Conservation (phyloP, 2,888 invertebrate species). For the Eubasilissa splendida region DNA sequence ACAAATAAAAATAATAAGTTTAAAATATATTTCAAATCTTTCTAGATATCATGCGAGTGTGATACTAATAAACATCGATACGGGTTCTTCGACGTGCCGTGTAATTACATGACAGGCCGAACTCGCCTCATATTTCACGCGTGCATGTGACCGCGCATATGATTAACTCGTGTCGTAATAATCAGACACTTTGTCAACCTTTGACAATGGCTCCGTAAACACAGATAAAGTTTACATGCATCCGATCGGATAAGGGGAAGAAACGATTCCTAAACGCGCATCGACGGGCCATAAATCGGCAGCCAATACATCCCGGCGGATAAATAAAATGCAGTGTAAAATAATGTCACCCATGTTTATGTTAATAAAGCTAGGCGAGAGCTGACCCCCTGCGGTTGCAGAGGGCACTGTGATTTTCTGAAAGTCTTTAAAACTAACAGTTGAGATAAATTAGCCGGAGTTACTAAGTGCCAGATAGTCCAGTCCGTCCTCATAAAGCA, state of each 20-base stretch:
- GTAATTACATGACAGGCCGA: background rate
- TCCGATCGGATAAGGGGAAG: background rate
- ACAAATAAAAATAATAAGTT: no score
- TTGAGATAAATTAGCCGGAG: conserved; percentile 25
- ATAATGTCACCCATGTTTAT: conserved; percentile 57
- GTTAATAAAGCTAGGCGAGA: conserved; percentile 49
- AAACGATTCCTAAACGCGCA: background rate
- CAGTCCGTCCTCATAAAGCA: background rate
- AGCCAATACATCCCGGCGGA: conserved; percentile 3
- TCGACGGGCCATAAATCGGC: conserved; percentile 18
- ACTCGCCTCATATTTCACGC: conserved; percentile 3
- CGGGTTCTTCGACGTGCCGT: background rate
- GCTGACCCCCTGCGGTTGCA: conserved; percentile 44
- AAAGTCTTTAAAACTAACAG: conserved; percentile 4
- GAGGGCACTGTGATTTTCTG: conserved; percentile 9
- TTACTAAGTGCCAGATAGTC: background rate
- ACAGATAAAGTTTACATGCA: background rate
- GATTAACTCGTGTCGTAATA: conserved; percentile 21
- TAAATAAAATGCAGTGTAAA: conserved; percentile 38
- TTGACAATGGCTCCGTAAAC: conserved; percentile 19
- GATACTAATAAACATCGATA: no score
- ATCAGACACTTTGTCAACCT: conserved; percentile 12
- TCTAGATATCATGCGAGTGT: no score
- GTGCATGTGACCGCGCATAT: conserved; percentile 5
- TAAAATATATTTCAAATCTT: no score